Evolutionary conservation across 1,140 invertebrate species (phyloP), one percentile per base, ranked within the genome.

Genomic region (Diabrotica undecimpunctata): DNA sequence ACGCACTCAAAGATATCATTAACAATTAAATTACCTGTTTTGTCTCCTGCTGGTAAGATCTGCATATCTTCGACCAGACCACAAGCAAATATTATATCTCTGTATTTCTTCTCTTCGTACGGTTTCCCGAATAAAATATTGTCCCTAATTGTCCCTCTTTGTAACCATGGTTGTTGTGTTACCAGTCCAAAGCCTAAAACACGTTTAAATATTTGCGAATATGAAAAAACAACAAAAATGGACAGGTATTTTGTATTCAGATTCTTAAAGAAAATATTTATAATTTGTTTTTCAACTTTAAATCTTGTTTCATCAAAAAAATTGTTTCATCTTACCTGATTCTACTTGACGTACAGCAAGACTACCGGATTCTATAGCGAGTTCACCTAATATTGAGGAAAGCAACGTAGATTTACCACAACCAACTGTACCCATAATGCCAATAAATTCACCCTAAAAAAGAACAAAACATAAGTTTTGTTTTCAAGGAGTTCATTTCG

Each of bases 91-190:
- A 98, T 73, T 0, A 96, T 87, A 5, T 80, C 77, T 71, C 84
- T 87, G 77, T 97, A 98, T 78, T 86, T 88, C 13, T 81, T 81
- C 56, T 87, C 84, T 75, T 96, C 88, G 70, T 89, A 95, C 2
- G 85, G 78, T 73, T 87, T 88, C 0, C 95, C 95, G 82, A 97
- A 98, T 5, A 97, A 79, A 74, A 99, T 97, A 76, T 99, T 99
- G 38, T 96, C 92, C 53, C 89, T 84, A 36, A 99, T 88, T 0
- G 93, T 93, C 38, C 91, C 92, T 62, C 93, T 85, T 74, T 96
- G 90, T 51, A 99, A 81, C 96, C 96, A 99, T 7, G 94, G 85
- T 66, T 90, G 89, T 82, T 99, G 97, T 11, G 90, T 85, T 0
- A 95, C 93, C 76, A 91, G 93, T 12, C 89, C 95, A 77, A 97